Base-by-base conservation (phyloP, 2,888 invertebrate genomes). In the Epsilonema sp. region DNA sequence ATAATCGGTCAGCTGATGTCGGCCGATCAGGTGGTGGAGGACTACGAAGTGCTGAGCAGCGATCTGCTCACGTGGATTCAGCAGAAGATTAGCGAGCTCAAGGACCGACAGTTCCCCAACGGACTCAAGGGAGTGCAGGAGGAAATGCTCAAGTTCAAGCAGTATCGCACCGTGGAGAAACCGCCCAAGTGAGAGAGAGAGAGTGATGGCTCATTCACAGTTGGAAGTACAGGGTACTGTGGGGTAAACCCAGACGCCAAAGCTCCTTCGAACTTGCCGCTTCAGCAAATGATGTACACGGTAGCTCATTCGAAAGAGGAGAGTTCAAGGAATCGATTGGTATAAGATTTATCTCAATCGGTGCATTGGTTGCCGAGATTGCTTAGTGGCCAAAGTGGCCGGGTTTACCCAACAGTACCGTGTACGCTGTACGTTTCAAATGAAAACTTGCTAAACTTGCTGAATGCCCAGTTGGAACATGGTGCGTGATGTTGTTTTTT, bases 1-100 rank as follows among this genome's bases (percentile, higher is more conserved):
- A 90, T 97, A 62, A 81, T 97, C 51, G 85, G 82, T 4, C 86
- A 89, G 70, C 78, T 94, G 74, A 84, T 90, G 77, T 86, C 89
- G 62, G 80, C 85, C 40, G 92, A 94, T 66, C 79, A 79, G 49
- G 81, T 84, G 74, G 86, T 90, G 67, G 74, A 78, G 16, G 79
- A 82, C 56, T 97, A 92, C 70, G 83, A 85, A 60, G 74, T 75
- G 39, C 73, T 90, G 53, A 80, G 84, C 46, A 77, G 80, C 22
- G 77, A 81, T 52, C 73, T 97, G 49, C 75, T 97, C 22, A 81
- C 83, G 61, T 97, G 97, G 97, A 92, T 97, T 61, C 75, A 79
- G 46, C 68, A 75, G 46, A 94, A 85, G 71, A 83, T 85, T 46
- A 66, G 71, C 25, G 78, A 82, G 63, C 67, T 94, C 55, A 80